These are phyloP conservation scores for Rhyacophila evoluta DNA, from an alignment of 2,888 invertebrate species.

Conservation along the genomic window DNA sequence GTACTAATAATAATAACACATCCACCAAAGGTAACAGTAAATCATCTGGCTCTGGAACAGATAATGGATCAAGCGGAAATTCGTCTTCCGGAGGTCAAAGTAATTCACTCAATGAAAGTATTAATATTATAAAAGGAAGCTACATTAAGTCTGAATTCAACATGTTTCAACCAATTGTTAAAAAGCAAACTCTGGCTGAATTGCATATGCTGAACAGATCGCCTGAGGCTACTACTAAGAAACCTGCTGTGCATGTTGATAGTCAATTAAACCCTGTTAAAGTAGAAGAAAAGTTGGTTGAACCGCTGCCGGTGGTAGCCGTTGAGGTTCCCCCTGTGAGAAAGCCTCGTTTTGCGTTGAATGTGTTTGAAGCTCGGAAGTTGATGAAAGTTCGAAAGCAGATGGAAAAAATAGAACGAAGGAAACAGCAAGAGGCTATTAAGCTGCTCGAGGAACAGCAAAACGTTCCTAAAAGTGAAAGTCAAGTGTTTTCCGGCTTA, in stretches of 20 bases:
- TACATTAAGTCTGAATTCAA: conserved; percentile 54
- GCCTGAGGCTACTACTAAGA: conserved; percentile 37
- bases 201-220: conserved; percentile 33
- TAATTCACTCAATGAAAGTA: conserved; percentile 59
- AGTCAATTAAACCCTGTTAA: conserved; percentile 49
- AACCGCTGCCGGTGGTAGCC: neutral
- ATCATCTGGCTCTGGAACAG: conserved; percentile 64
- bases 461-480: conserved; percentile 66
- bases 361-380: conserved; percentile 75
- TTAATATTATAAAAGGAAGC: conserved; percentile 54
- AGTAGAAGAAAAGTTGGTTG: conserved; percentile 17
- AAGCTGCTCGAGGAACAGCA: conserved; percentile 67
- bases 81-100: conserved; percentile 70
- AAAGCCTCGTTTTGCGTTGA: conserved; percentile 78
- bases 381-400: conserved; percentile 77
- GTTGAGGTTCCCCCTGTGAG: conserved; percentile 61
- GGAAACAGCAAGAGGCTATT: conserved; percentile 68
- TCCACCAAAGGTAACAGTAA: conserved; percentile 62
- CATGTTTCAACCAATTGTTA: conserved; percentile 52
- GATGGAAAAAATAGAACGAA: conserved; percentile 72
- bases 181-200: conserved; percentile 41
- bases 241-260: conserved; percentile 52
- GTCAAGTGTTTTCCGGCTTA: conserved; percentile 67
- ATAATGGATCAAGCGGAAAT: conserved; percentile 64
- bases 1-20: conserved; percentile 55